Evolutionary conservation across 1,140 invertebrate species (phyloP), one percentile per base, ranked within the genome.

Genomic region (Caenorhabditis briggsae): DNA sequence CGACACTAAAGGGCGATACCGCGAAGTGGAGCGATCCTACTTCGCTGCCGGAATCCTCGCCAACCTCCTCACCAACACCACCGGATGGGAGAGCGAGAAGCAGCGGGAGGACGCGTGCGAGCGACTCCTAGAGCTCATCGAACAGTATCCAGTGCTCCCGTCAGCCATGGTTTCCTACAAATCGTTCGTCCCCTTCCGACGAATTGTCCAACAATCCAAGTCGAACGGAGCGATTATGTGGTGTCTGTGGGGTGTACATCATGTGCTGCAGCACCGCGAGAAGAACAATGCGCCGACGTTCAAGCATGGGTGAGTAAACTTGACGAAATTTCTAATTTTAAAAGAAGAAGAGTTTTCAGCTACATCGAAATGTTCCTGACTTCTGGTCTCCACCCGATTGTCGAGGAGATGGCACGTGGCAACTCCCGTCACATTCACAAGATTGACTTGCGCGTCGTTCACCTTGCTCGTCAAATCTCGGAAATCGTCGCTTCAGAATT

Each of bases 231-330:
- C 96, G 56, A 95, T 96, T 90, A 91, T 96, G 23, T 96, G 96
- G 96, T 95, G 95, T 48, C 94, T 95, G 11, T 96, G 95, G 95
- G 95, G 95, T 0, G 95, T 96, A 89, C 95, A 95, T 91, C 95
- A 96, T 92, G 96, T 96, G 55, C 82, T 84, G 2, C 48, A 59
- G 8, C 48, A 86, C 48, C 46, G 56, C 8, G 85, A 86, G 23
- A 86, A 64, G 53, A 55, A 50, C 33, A 55, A 70, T 56, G 84
- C 61, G 1, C 43, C 55, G 2, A 53, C 84, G 8, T 85, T 33
- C 20, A 65, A 78, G 16, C 50, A 78, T 16, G 70, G 70, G 70
- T 78, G 18, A 16, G 70, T 78, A 33, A 48, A 33, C n/a, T 5
- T 18, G 33, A 14, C 20, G n/a, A n/a, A n/a, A n/a, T n/a, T n/a